A percentile compares a stretch with the other conserved stretches of the same genome.
phyloP scores from a whole-genome alignment of 2,797 vertebrate genomes.

The Coluber constrictor region DNA sequence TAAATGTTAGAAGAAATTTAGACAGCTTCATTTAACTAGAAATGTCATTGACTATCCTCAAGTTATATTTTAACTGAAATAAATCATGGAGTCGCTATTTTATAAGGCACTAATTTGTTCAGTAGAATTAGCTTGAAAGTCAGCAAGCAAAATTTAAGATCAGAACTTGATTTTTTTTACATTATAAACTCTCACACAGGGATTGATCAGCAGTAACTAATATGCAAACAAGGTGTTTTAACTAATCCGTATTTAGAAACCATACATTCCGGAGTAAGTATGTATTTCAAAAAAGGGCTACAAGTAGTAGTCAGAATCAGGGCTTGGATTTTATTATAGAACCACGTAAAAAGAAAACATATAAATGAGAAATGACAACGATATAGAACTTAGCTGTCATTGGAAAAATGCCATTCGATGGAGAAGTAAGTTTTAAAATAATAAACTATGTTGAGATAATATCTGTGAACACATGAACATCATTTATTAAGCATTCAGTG shows the following conservation, averaged over 20 bases:
- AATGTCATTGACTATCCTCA: not conserved
- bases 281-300: not conserved
- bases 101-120: not conserved
- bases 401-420: not conserved
- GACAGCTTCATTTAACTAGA: conserved; percentile 16
- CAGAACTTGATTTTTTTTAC: not conserved
- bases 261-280: not conserved
- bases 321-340: not conserved
- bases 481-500: not conserved
- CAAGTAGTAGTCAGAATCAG: not conserved
- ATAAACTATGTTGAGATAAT: not conserved
- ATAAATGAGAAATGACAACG: not conserved
- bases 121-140: not conserved
- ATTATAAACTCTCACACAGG: not conserved
- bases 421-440: not conserved
- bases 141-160: conserved; percentile 4
- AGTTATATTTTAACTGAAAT: conserved; percentile 8
- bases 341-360: not conserved
- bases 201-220: not conserved
- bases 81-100: conserved; percentile 6
- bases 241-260: not conserved
- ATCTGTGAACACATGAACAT: not conserved
- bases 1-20: not conserved
- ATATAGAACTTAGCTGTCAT: not conserved
- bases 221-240: not conserved